Conservation (phyloP, 2,888 invertebrate species). For the Philopedon plagiatum region DNA sequence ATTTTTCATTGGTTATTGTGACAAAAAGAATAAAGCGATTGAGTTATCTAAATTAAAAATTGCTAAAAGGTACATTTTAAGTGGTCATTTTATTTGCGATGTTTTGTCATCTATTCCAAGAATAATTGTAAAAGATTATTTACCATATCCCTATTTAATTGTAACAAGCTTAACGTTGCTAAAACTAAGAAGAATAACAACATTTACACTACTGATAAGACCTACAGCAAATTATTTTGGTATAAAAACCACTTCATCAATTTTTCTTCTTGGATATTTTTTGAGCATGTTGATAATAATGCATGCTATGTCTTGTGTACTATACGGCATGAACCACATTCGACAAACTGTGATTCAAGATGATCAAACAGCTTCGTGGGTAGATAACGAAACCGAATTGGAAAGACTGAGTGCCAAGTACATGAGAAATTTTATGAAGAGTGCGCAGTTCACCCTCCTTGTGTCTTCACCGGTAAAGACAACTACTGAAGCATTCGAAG, state of each 20-base stretch:
- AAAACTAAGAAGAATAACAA: conserved; percentile 25
- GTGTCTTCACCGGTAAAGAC: too few species aligned
- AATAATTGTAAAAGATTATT: neutral
- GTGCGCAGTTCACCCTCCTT: conserved; percentile 42
- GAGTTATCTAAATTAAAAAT: conserved; percentile 45
- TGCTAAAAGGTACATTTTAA: conserved; percentile 44
- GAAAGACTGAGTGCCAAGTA: too few species aligned
- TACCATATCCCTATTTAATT: neutral
- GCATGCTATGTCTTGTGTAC: conserved; percentile 26
- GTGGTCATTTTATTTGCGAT: conserved; percentile 51
- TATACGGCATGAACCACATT: too few species aligned
- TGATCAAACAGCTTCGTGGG: neutral
- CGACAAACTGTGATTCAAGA: neutral
- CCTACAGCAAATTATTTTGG: conserved; percentile 24
- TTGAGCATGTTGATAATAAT: neutral
- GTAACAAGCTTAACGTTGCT: conserved; percentile 5
- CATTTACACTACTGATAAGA: conserved; percentile 16
- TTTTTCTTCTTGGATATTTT: conserved; percentile 19
- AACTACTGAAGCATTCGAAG: conserved; percentile 34
- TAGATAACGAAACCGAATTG: neutral
- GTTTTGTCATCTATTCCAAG: conserved; percentile 49
- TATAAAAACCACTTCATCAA: conserved; percentile 14
- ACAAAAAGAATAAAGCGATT: conserved; percentile 18
- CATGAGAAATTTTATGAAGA: conserved; percentile 40
- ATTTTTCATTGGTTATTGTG: conserved; percentile 51